Conservation (phyloP, 2,888 invertebrate species). For the Nineta flava region DNA sequence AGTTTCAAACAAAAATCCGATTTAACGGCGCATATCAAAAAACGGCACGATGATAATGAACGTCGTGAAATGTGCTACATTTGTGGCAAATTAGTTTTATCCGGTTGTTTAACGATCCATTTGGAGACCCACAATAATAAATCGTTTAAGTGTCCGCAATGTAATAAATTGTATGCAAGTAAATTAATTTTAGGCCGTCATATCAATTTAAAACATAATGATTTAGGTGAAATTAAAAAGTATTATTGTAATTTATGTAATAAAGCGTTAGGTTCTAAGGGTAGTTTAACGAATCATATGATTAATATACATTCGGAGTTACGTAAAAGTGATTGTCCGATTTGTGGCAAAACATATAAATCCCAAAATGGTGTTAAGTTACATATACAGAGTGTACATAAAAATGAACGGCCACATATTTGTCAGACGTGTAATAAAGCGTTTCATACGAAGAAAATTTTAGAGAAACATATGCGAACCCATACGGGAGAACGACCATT, state of each 20-base stretch:
- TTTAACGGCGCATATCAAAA: not conserved
- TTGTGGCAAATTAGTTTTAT: not conserved
- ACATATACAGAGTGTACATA: not conserved
- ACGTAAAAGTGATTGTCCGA: not conserved
- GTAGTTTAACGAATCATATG: not conserved
- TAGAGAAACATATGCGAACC: not conserved
- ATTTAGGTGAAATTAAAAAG: not conserved
- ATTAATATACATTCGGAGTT: not conserved
- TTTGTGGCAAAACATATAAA: not conserved
- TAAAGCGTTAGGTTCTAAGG: not conserved
- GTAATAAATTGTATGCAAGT: not conserved
- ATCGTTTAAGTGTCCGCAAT: not conserved
- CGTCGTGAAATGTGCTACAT: not conserved
- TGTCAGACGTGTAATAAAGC: not conserved
- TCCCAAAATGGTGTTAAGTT: not conserved
- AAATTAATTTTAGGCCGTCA: not conserved
- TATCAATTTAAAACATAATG: not conserved
- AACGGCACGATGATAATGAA: not conserved
- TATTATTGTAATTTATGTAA: not conserved
- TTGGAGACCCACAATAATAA: not conserved
- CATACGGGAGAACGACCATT: not conserved
- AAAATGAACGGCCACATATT: not conserved
- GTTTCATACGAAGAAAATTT: not conserved
- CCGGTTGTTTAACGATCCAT: not conserved
- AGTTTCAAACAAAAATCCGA: conserved; percentile 1